Evolutionary conservation across 1,140 invertebrate species (phyloP).

Genomic region (Cotesia chilonis): DNA sequence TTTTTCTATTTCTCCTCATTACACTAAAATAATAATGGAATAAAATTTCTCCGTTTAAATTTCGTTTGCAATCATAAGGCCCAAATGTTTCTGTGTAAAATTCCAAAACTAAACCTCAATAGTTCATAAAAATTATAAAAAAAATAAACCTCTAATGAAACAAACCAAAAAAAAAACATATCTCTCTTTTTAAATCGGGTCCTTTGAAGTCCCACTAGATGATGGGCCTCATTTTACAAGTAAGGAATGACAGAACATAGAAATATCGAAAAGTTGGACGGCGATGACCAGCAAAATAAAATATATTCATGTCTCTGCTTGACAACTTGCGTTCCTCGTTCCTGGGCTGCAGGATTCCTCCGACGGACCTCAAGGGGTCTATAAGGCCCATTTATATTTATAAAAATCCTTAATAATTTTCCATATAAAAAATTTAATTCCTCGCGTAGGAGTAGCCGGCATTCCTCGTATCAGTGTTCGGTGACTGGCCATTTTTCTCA

Average conservation of each 20-base stretch:
- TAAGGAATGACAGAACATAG: conserved; percentile 35
- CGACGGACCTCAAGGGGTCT: conserved; percentile 16
- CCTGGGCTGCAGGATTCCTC: background rate
- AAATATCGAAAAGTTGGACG: conserved; percentile 47
- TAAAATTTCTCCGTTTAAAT: too few relatives aligned
- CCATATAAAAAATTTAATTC: conserved; percentile 20
- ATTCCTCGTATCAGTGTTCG: conserved; percentile 22
- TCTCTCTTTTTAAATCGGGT: background rate
- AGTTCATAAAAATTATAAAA: too few relatives aligned
- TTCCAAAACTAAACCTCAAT: too few relatives aligned
- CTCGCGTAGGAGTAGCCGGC: conserved; percentile 12
- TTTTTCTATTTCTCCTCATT: too few relatives aligned
- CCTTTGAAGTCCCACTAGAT: conserved; percentile 36
- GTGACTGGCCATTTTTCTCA: conserved; percentile 40
- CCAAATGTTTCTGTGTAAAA: too few relatives aligned
- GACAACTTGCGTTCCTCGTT: conserved; percentile 11
- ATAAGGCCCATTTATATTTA: conserved; percentile 13
- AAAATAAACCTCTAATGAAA: too few relatives aligned
- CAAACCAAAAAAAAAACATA: too few relatives aligned
- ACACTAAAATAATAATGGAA: too few relatives aligned
- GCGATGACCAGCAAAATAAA: conserved; percentile 62
- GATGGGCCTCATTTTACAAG: conserved; percentile 14
- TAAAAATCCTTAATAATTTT: background rate
- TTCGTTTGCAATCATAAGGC: too few relatives aligned
- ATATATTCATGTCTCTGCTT: conserved; percentile 54